Conservation (phyloP, 2,113 vertebrate species). For the Arenaria interpres region DNA sequence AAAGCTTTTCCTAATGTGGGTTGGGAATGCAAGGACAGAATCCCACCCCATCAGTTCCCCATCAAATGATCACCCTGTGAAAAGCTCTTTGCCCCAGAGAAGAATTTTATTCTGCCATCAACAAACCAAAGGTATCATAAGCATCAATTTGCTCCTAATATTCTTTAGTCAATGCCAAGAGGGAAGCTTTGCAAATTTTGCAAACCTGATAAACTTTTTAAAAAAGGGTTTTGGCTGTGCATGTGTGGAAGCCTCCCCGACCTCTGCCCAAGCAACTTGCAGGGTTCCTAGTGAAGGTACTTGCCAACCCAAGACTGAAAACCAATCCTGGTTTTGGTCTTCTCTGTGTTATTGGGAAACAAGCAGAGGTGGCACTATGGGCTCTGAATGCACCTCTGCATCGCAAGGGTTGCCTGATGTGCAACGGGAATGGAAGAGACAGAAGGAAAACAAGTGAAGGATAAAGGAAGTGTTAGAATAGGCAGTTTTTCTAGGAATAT, state of each 20-base stretch:
- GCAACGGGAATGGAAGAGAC: neutral
- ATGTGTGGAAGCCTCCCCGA: neutral
- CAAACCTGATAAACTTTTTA: neutral
- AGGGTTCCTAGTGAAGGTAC: neutral
- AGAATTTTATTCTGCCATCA: neutral
- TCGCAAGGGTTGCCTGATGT: neutral
- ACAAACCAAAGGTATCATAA: neutral
- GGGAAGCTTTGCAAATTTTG: neutral
- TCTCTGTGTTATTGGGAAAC: neutral
- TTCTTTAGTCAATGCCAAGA: neutral
- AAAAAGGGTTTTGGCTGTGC: neutral
- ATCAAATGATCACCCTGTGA: neutral
- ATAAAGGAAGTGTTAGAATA: neutral
- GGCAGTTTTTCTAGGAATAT: neutral
- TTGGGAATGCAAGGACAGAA: neutral
- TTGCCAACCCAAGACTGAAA: neutral
- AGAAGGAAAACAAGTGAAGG: neutral
- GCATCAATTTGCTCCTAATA: neutral
- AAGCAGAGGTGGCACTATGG: neutral
- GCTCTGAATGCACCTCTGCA: neutral
- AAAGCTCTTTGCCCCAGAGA: neutral
- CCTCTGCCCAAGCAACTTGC: neutral
- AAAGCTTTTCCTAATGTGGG: neutral
- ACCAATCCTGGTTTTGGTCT: neutral
- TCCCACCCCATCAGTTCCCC: neutral